phyloP scores from a whole-genome alignment of 1,140 invertebrate species.

The Olivierus martensii region DNA sequence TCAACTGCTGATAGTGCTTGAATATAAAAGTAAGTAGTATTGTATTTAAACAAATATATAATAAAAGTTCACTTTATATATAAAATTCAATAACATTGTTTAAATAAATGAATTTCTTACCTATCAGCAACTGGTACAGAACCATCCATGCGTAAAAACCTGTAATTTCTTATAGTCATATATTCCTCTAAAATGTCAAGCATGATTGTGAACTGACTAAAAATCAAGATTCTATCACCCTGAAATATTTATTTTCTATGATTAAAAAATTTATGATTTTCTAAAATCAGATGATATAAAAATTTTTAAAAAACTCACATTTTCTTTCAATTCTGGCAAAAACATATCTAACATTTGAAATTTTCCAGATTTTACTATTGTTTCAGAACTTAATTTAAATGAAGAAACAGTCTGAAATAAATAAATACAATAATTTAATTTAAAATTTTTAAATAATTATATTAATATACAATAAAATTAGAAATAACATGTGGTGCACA shows the following conservation, averaged over 20 bases:
- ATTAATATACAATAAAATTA: no score
- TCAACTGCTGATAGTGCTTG: no score
- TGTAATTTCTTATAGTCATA: conserved; percentile 10
- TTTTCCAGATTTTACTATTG: conserved; percentile 39
- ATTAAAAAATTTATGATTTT: neutral
- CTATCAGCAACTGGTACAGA: conserved; percentile 78
- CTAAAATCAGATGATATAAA: conserved; percentile 3
- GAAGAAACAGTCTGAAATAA: conserved; percentile 17
- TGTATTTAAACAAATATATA: neutral
- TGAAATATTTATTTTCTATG: neutral
- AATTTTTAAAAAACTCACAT: conserved; percentile 23
- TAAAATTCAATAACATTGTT: no score
- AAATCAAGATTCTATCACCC: conserved; percentile 64
- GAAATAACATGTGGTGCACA: no score
- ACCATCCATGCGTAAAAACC: conserved; percentile 52
- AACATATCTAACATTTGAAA: conserved; percentile 35
- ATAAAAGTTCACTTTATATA: neutral
- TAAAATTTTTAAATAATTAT: no score
- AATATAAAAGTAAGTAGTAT: no score
- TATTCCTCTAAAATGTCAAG: conserved; percentile 71
- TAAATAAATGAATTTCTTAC: neutral
- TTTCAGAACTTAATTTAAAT: conserved; percentile 28
- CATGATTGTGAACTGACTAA: conserved; percentile 96
- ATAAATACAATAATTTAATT: no score
- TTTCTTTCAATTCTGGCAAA: conserved; percentile 30